Conservation (phyloP, 2,113 vertebrate genomes). For the Callipepla squamata region DNA sequence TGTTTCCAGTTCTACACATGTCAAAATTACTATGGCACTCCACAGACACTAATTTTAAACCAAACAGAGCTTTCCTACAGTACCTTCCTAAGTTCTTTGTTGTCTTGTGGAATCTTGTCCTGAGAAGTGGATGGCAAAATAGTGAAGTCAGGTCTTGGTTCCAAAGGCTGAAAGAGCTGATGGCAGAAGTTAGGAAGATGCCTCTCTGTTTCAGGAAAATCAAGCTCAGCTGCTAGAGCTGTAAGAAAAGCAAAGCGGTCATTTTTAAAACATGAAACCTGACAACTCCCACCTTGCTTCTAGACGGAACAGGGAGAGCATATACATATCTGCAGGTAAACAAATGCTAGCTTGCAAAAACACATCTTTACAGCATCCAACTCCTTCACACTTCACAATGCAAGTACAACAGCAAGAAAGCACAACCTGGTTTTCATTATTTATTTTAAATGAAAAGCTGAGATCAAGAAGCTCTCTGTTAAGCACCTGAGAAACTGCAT, state of each 20-base stretch:
- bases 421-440: neutral
- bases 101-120: conserved; percentile 31
- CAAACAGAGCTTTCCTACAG: neutral
- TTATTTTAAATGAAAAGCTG: neutral
- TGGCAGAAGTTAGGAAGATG: conserved; percentile 38
- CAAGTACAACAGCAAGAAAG: neutral
- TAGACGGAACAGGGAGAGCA: neutral
- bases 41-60: neutral
- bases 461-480: neutral
- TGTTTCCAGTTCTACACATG: fast-evolving
- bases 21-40: neutral
- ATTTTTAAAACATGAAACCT: neutral
- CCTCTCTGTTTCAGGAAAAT: conserved; percentile 63
- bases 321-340: neutral
- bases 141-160: conserved; percentile 62
- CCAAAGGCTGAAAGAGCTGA: conserved; percentile 71
- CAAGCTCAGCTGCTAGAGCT: conserved; percentile 51
- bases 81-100: conserved; percentile 64
- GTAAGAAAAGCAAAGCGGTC: neutral
- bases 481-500: neutral
- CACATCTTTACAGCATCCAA: neutral
- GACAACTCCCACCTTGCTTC: neutral
- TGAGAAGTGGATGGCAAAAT: conserved; percentile 43
- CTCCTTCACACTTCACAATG: neutral
- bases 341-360: neutral